phyloP scores from a whole-genome alignment of 2,888 invertebrate genomes.

The Phalera bucephala region DNA sequence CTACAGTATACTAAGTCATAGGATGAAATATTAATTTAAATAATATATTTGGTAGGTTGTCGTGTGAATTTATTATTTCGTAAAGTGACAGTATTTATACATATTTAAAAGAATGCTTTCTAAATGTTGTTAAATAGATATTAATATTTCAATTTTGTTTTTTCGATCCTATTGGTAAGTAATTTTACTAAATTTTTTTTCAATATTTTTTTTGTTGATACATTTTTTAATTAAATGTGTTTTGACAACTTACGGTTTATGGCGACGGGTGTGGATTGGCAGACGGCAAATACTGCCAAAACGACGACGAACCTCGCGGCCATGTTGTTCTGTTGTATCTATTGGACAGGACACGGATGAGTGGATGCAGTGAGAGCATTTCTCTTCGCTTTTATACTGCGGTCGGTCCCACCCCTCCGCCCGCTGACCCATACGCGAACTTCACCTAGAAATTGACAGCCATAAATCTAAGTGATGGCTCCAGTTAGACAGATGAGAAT shows the following conservation, averaged over 20 bases:
- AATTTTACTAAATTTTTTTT: too few relatives aligned
- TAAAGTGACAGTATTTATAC: too few relatives aligned
- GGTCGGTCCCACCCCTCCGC: constrained; percentile 45
- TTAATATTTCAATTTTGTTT: too few relatives aligned
- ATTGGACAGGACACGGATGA: constrained; percentile 53
- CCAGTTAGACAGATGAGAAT: constrained; percentile 48
- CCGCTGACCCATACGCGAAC: constrained; percentile 63
- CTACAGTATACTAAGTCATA: too few relatives aligned
- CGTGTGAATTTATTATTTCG: too few relatives aligned
- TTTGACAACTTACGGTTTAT: constrained; percentile 57
- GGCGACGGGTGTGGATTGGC: constrained; percentile 60
- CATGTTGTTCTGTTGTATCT: constrained; percentile 42
- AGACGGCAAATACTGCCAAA: constrained; percentile 58
- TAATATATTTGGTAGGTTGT: too few relatives aligned
- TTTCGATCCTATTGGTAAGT: too few relatives aligned
- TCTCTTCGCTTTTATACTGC: constrained; percentile 73
- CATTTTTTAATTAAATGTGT: too few relatives aligned
- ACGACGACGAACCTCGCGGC: constrained; percentile 65
- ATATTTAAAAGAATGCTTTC: too few relatives aligned
- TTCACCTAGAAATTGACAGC: constrained; percentile 69
- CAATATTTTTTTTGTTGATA: too few relatives aligned
- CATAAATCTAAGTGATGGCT: constrained; percentile 66
- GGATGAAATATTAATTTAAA: too few relatives aligned
- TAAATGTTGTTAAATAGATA: too few relatives aligned
- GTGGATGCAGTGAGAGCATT: constrained; percentile 79